Conservation (phyloP, 2,888 invertebrate genomes). For the Sphinx pinastri region DNA sequence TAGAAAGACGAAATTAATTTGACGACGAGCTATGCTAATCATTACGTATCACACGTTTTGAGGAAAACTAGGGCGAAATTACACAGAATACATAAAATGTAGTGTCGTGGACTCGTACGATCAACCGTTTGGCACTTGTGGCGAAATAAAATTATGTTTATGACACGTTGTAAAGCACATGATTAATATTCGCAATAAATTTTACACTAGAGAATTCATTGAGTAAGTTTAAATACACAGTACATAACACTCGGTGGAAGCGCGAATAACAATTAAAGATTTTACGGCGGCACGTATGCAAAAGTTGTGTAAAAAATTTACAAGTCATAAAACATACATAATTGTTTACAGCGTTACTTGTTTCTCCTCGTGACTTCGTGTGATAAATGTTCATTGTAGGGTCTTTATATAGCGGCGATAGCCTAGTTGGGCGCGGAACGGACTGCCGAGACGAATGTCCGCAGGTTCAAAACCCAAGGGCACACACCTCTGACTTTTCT, state of each 20-base stretch:
- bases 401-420: too few relatives aligned
- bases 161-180: constrained; percentile 54
- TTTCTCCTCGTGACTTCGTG: background rate
- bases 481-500: too few relatives aligned
- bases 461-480: too few relatives aligned
- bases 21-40: background rate
- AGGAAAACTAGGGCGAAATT: constrained; percentile 18
- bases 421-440: too few relatives aligned
- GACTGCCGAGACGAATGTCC: too few relatives aligned
- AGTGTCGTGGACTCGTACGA: constrained; percentile 28
- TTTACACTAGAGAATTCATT: constrained; percentile 31
- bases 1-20: background rate
- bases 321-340: constrained; percentile 12
- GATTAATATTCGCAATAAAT: constrained; percentile 33
- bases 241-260: background rate
- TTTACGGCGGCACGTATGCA: constrained; percentile 5
- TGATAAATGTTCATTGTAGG: background rate
- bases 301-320: constrained; percentile 14
- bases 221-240: constrained; percentile 23
- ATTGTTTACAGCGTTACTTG: constrained; percentile 6
- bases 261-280: constrained; percentile 16
- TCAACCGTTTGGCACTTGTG: constrained; percentile 40
- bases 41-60: constrained; percentile 4
- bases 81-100: constrained; percentile 24
- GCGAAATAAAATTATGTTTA: constrained; percentile 47